Conservation (phyloP, 2,113 vertebrate genomes). For the Perca fluviatilis region DNA sequence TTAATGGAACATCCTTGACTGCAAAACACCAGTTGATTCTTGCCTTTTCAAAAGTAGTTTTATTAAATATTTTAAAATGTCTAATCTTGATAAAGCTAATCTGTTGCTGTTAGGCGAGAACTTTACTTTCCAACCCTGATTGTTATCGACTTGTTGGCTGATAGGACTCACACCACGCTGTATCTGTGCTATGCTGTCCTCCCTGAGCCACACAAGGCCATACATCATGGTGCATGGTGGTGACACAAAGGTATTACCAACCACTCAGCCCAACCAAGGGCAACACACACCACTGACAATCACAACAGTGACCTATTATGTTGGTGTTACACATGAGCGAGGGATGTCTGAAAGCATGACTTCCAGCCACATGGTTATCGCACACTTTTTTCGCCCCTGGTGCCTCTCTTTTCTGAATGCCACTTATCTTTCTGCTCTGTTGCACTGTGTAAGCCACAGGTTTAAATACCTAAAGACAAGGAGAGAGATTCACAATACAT, state of each 20-base stretch:
- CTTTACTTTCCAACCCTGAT: slow-evolving; percentile 1
- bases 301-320: slow-evolving; percentile 64
- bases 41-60: not conserved
- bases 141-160: not conserved
- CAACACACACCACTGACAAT: slow-evolving; percentile 54
- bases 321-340: slow-evolving; percentile 51
- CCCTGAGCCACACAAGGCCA: slow-evolving; percentile 11
- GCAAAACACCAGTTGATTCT: not conserved
- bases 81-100: not conserved
- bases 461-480: slow-evolving; percentile 33
- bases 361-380: slow-evolving; percentile 36
- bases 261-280: slow-evolving; percentile 31
- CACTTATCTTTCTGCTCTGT: slow-evolving; percentile 68
- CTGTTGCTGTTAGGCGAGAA: not conserved
- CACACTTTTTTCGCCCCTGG: slow-evolving; percentile 13
- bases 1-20: not conserved
- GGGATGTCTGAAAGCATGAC: slow-evolving; percentile 48
- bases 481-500: slow-evolving; percentile 57
- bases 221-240: slow-evolving; percentile 36
- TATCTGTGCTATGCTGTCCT: slow-evolving; percentile 29
- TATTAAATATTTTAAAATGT: not conserved
- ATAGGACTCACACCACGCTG: not conserved
- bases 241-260: slow-evolving; percentile 58
- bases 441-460: slow-evolving; percentile 45
- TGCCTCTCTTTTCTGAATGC: slow-evolving; percentile 30